Conservation (phyloP, 2,888 invertebrate species). For the Cosmopolites sordidus region DNA sequence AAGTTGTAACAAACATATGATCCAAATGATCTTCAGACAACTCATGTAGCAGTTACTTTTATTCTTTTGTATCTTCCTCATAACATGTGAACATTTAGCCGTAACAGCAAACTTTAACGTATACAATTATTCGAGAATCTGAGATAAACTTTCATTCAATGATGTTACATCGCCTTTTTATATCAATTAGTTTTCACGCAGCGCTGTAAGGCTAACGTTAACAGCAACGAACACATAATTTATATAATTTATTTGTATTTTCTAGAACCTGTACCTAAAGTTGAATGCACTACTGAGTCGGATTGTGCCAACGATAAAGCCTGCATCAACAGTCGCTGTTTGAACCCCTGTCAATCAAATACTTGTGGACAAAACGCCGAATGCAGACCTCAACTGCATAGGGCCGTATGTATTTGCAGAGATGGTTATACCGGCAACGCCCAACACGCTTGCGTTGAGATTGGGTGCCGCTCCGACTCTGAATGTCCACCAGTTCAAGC, state of each 20-base stretch:
- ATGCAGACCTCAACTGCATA: constrained; percentile 72
- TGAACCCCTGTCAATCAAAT: constrained; percentile 66
- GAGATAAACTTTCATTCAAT: too few species aligned
- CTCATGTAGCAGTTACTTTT: too few species aligned
- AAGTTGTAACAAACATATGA: too few species aligned
- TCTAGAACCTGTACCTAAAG: constrained; percentile 53
- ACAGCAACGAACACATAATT: too few species aligned
- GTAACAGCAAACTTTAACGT: too few species aligned
- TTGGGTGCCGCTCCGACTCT: constrained; percentile 80
- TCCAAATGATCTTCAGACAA: too few species aligned
- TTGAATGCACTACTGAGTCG: constrained; percentile 71
- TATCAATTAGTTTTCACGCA: too few species aligned
- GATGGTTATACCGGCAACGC: constrained; percentile 83
- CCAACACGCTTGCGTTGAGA: constrained; percentile 69
- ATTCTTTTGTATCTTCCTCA: too few species aligned
- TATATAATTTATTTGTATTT: background rate
- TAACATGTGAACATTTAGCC: too few species aligned
- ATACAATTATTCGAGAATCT: too few species aligned
- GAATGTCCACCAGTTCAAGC: constrained; percentile 80
- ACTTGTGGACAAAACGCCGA: constrained; percentile 75
- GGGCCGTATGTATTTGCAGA: constrained; percentile 77
- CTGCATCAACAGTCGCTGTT: constrained; percentile 71
- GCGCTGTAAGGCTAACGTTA: too few species aligned
- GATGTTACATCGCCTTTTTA: too few species aligned
- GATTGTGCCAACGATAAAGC: constrained; percentile 81